Base-by-base conservation (phyloP, 1,140 invertebrate species). In the Diuraphis noxia region DNA sequence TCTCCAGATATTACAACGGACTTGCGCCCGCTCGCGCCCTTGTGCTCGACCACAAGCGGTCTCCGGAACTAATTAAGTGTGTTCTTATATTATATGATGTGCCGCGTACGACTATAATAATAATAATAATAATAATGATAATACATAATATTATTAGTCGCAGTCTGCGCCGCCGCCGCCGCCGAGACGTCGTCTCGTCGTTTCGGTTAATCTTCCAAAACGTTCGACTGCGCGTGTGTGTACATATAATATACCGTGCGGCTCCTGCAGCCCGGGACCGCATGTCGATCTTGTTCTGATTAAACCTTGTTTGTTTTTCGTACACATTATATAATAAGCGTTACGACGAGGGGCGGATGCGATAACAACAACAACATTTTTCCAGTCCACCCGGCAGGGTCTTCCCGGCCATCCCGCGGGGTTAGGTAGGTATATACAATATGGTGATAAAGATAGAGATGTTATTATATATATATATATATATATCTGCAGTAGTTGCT, bases 291-390 rank as follows among this genome's bases (percentile, higher is more conserved):
- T 84, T n/a, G 81, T 84, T 86, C 49, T 40, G 86, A 40, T 88
- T 63, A 63, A 88, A 49, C 86, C 86, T 88, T 63, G 86, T 88
- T 88, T 88, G 86, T 88, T 88, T n/a, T 88, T 88, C 49, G 19
- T 86, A 49, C n/a, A 6, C 19, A n/a, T 46, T 4, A 5, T 25
- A 25, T 38, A 30, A 30, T 43, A 25, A 34, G 34, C 49, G 86
- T 19, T 25, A 40, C 49, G 36, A 17, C 34, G 36, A 23, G 30
- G n/a, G 86, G 40, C 86, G 86, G 86, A 88, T 63, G 86, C 52
- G 63, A 63, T 63, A 88, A 88, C 86, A 40, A 88, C 86, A 40
- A 63, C 56, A 72, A 72, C 7, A 72, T 88, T 88, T 88, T 63
- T 88, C 86, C 52, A 36, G 84, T 86, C 84, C 34, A 19, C 43